Base-by-base conservation (phyloP, 2,113 vertebrate species). In the Xiphophorus maculatus region DNA sequence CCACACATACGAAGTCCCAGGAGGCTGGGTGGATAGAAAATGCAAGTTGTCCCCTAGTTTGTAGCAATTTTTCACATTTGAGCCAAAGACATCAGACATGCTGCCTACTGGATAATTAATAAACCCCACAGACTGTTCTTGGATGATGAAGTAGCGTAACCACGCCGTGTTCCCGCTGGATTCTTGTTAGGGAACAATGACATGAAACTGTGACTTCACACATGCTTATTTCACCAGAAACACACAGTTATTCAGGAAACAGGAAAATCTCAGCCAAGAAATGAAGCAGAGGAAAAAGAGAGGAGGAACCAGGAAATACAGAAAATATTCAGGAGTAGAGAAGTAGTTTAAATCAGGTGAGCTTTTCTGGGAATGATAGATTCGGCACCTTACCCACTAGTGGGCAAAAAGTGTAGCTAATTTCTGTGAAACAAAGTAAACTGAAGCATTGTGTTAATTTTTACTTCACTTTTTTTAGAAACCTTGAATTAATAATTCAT, bases 31-130 rank as follows among this genome's bases (percentile, higher is more conserved):
- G 62, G 51, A 48, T 48, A 25, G 51, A 58, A 25, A 9, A n/a
- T n/a, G 51, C 51, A 58, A 58, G 67, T 79, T 67, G 60, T 74
- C 73, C 60, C 25, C 0, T 51, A 66, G 83, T 71, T 73, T 86
- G 73, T 61, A 54, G 64, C 88, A 63, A 86, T 86, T 84, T 86
- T 86, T 90, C 78, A 86, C 65, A 68, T 83, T 76, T 14, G 0
- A 90, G 84, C 66, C 3, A 28, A 83, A 86, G 83, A 79, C 73
- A 76, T 81, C 71, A 79, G 79, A 81, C 44, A 73, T 72, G 48
- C 11, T 35, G 19, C 32, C 48, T 42, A 40, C 63, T 71, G 66
- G 73, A 71, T 84, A 83, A 85, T 87, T 88, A 82, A 85, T 74
- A 86, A 80, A 74, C 30, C 73, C 73, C 48, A 73, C 64, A 84